phyloP scores from a whole-genome alignment of 1,140 invertebrate species.

The Magallana gigas region DNA sequence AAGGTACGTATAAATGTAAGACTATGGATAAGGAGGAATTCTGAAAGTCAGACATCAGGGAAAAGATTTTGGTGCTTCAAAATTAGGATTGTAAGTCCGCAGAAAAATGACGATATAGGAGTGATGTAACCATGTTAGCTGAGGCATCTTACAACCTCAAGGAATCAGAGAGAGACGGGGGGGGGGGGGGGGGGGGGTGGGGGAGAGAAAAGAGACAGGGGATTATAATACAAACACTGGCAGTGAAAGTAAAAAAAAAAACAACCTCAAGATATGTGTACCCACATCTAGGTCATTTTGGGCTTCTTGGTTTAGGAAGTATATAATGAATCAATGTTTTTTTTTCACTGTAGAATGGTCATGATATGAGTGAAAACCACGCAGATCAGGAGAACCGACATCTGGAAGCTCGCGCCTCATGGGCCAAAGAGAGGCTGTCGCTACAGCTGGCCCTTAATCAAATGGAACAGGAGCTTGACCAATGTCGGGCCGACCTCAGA shows the following conservation, averaged over 20 bases:
- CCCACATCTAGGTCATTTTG: too few species aligned
- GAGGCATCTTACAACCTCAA: too few species aligned
- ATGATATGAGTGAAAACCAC: neutral
- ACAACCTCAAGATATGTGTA: neutral
- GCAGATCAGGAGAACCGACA: slow-evolving; percentile 54
- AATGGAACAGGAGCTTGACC: slow-evolving; percentile 71
- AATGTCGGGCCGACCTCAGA: slow-evolving; percentile 68
- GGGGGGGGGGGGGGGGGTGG: neutral
- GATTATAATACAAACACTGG: too few species aligned
- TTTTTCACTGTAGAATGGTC: slow-evolving; percentile 48
- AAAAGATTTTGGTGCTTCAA: too few species aligned
- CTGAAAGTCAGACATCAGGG: neutral
- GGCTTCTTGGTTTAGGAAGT: too few species aligned
- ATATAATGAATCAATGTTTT: neutral
- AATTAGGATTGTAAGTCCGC: too few species aligned
- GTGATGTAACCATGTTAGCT: too few species aligned
- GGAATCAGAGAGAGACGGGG: slow-evolving; percentile 35
- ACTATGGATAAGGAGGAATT: neutral
- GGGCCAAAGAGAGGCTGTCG: slow-evolving; percentile 76
- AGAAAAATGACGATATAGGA: too few species aligned
- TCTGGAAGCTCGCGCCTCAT: slow-evolving; percentile 71
- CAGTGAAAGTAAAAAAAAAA: too few species aligned
- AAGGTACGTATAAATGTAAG: too few species aligned
- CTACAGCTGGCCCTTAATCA: slow-evolving; percentile 74
- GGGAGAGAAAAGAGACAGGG: too few species aligned